These are phyloP conservation scores for Listrodromus nycthemerus DNA, from an alignment of 2,888 invertebrate genomes.

Conservation along the genomic window DNA sequence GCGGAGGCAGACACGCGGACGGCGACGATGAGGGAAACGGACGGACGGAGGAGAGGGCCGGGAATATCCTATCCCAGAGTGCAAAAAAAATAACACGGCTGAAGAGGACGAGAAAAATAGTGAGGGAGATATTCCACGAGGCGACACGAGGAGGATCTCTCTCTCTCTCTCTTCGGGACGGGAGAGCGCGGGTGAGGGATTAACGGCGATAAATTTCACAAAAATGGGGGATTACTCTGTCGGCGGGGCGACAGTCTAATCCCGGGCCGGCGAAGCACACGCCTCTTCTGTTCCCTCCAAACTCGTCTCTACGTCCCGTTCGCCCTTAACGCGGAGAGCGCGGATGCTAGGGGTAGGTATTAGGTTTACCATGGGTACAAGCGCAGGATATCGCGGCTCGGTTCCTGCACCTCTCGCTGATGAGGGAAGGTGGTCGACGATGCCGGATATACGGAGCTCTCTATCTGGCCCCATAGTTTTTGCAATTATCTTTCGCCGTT, in stretches of 20 bases:
- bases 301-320: constrained; percentile 38
- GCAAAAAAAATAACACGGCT: constrained; percentile 69
- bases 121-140: constrained; percentile 65
- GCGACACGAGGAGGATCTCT: constrained; percentile 68
- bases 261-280: constrained; percentile 76
- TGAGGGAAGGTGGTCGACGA: constrained; percentile 37
- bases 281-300: constrained; percentile 37
- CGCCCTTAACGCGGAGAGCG: constrained; percentile 48
- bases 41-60: constrained; percentile 64
- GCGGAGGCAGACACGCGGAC: constrained; percentile 32
- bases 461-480: constrained; percentile 73
- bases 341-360: constrained; percentile 56
- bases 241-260: constrained; percentile 84
- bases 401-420: constrained; percentile 33
- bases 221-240: constrained; percentile 84
- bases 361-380: constrained; percentile 49
- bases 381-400: constrained; percentile 50
- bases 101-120: constrained; percentile 66
- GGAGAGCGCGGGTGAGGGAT: constrained; percentile 81
- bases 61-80: constrained; percentile 65
- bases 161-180: constrained; percentile 65
- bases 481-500: constrained; percentile 78
- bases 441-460: constrained; percentile 53
- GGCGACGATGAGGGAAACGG: constrained; percentile 60
- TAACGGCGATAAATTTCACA: constrained; percentile 85